Conservation (phyloP, 2,113 vertebrate species). For the Carassius gibelio region DNA sequence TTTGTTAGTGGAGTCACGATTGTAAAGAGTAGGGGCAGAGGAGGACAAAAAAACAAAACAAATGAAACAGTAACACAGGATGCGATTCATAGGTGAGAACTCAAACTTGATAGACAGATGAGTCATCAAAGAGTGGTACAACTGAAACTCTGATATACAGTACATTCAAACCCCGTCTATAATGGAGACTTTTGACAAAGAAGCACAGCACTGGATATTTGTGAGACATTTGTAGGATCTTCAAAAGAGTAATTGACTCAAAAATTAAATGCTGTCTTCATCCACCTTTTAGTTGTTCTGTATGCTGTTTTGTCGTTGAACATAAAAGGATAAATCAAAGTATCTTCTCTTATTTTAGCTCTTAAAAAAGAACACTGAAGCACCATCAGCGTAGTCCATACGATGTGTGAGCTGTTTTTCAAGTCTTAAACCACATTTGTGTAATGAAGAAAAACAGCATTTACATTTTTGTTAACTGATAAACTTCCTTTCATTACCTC, state of each 20-base stretch:
- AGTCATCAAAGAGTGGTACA: constrained; percentile 34
- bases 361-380: background rate
- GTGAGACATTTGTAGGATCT: background rate
- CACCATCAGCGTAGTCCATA: background rate
- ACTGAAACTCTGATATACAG: background rate
- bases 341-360: background rate
- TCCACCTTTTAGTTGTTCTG: too few species aligned
- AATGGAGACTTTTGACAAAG: background rate
- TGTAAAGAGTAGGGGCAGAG: constrained; percentile 36
- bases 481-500: background rate
- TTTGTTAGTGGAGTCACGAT: constrained; percentile 59
- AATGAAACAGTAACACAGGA: constrained; percentile 40
- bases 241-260: constrained; percentile 21
- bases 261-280: constrained; percentile 4
- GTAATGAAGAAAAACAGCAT: background rate
- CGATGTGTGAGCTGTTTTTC: background rate
- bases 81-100: constrained; percentile 28
- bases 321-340: background rate
- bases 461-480: background rate
- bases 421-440: background rate
- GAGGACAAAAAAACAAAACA: background rate
- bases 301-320: background rate
- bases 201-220: constrained; percentile 2
- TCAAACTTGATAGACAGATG: constrained; percentile 25
- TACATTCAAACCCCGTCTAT: background rate